Evolutionary conservation across 2,113 vertebrate genomes (phyloP).

Genomic region (Tragulus kanchil): DNA sequence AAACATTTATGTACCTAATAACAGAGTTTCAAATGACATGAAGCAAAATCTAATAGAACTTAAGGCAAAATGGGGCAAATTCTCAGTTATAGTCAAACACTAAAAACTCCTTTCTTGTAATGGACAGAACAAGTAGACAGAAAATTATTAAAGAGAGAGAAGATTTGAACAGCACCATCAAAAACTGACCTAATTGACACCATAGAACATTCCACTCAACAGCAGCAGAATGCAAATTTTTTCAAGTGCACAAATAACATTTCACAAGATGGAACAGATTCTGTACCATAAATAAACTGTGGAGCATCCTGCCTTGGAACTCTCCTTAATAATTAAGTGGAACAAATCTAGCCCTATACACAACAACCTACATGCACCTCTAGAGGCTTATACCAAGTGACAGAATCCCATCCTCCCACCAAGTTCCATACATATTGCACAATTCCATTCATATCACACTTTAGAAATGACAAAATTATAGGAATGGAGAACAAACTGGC

Average conservation of each 20-base stretch:
- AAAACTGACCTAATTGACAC: slow-evolving; percentile 17
- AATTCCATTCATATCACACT: not conserved
- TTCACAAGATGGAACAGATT: slow-evolving; percentile 21
- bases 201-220: not conserved
- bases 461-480: not conserved
- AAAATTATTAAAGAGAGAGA: slow-evolving; percentile 56
- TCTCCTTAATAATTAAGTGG: not conserved
- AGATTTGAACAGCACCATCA: not conserved
- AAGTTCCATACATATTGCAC: not conserved
- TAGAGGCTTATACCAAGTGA: not conserved
- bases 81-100: not conserved
- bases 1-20: slow-evolving; percentile 12
- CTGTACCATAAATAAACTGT: not conserved
- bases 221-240: slow-evolving; percentile 6
- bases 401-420: not conserved
- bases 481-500: not conserved
- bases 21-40: slow-evolving; percentile 24
- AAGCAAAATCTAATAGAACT: not conserved
- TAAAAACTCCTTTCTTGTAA: slow-evolving; percentile 49
- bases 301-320: not conserved
- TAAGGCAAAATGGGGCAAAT: slow-evolving; percentile 33
- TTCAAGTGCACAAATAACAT: slow-evolving; percentile 23
- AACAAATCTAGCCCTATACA: not conserved
- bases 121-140: slow-evolving; percentile 50
- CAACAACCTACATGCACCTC: not conserved